Conservation (phyloP, 2,888 invertebrate species). For the Fissipunctia ypsillon region DNA sequence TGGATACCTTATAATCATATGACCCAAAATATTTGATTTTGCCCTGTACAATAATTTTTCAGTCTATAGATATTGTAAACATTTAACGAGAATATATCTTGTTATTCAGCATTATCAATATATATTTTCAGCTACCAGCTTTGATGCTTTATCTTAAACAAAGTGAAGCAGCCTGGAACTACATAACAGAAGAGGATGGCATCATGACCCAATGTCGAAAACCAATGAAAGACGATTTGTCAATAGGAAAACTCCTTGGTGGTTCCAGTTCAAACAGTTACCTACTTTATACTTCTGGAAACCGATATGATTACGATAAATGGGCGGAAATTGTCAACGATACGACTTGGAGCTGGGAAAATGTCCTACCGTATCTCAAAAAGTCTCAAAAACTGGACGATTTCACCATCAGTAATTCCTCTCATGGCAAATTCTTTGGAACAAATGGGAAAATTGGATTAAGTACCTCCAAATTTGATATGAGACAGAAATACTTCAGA, state of each 20-base stretch:
- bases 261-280: conserved; percentile 62
- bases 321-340: conserved; percentile 71
- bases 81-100: too few species aligned
- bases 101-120: too few species aligned
- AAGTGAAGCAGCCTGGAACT: conserved; percentile 62
- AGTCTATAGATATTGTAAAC: too few species aligned
- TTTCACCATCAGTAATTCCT: conserved; percentile 45
- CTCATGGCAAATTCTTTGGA: conserved; percentile 63
- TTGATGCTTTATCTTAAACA: conserved; percentile 62
- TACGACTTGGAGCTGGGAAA: conserved; percentile 70
- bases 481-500: conserved; percentile 64
- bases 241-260: conserved; percentile 65
- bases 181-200: conserved; percentile 52
- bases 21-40: too few species aligned
- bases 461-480: conserved; percentile 23
- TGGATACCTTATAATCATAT: too few species aligned
- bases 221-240: conserved; percentile 45
- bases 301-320: conserved; percentile 67
- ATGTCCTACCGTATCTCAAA: conserved; percentile 72
- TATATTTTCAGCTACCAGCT: conserved; percentile 60
- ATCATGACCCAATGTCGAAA: conserved; percentile 46
- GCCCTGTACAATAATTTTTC: too few species aligned
- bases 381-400: conserved; percentile 72
- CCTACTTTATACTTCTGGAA: conserved; percentile 59
- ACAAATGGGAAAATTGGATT: conserved; percentile 64